Evolutionary conservation across 1,140 invertebrate genomes (phyloP).

Genomic region (Temnothorax longispinosus): DNA sequence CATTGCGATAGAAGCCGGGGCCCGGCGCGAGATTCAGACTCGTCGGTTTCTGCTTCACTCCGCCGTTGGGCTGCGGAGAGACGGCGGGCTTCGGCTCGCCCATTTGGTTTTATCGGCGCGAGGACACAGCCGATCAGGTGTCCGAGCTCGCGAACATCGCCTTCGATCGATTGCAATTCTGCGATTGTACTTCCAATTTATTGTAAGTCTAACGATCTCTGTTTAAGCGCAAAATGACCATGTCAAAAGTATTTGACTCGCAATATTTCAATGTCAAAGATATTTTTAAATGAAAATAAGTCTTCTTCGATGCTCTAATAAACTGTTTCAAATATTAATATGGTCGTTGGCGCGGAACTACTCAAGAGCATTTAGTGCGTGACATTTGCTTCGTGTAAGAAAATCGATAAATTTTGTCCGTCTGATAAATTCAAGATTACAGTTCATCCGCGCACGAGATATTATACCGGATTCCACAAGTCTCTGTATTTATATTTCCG

Average conservation of each 20-base stretch:
- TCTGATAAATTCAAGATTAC: conserved; percentile 31
- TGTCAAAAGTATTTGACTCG: background rate
- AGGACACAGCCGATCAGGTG: conserved; percentile 71
- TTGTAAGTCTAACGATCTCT: background rate
- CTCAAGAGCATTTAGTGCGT: conserved; percentile 50
- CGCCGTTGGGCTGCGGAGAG: conserved; percentile 83
- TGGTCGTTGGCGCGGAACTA: background rate
- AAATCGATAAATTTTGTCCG: conserved; percentile 61
- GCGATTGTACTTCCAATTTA: background rate
- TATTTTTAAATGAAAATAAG: background rate
- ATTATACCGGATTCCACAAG: background rate
- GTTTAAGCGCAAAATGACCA: conserved; percentile 12
- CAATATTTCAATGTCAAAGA: background rate
- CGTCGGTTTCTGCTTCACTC: conserved; percentile 84
- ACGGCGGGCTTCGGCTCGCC: conserved; percentile 82
- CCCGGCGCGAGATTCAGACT: conserved; percentile 82
- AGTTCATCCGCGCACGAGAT: background rate
- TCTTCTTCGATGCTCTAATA: background rate
- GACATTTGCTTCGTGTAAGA: conserved; percentile 54
- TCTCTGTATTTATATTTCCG: background rate
- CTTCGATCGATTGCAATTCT: background rate
- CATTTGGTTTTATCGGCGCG: conserved; percentile 79
- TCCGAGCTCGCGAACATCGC: conserved; percentile 60
- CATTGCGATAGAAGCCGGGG: conserved; percentile 83
- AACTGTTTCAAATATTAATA: conserved; percentile 30